Base-by-base conservation (phyloP, 2,797 vertebrate species). In the Arctocebus calabarensis region DNA sequence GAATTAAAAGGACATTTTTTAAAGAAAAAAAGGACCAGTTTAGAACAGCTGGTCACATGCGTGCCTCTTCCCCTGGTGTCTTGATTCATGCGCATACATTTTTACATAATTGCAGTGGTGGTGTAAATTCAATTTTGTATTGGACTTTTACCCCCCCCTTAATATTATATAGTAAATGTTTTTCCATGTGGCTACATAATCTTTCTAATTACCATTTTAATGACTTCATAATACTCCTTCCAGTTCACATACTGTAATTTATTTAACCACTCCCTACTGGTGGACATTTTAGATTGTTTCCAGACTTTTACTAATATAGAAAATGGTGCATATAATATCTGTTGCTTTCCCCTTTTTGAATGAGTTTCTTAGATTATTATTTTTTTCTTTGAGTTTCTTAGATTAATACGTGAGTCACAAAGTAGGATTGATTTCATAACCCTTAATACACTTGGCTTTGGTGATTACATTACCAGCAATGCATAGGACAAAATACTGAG, bases 121-220 rank as follows among this genome's bases (percentile, higher is more conserved):
- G 89, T 84, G 79, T 94, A 84, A 75, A 97, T 95, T 97, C 96
- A 96, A 96, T 97, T 97, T 97, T 91, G 73, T 86, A 91, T 96
- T 96, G 93, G 14, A 68, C 75, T 88, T 88, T 0, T 70, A 92
- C 92, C 95, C 3, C 0, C 75, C 96, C 87, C 96, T 97, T 97
- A 96, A 97, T 97, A 97, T 96, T 94, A 96, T 87, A 97, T 96
- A 94, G 92, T 97, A 95, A 97, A 96, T 96, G 96, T 95, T 97
- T 97, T 96, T 97, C 96, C 95, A 97, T 96, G 97, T 94, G 93
- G 95, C 95, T 96, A 97, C 84, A 94, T 96, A 96, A 96, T 97
- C 96, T 97, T 96, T 95, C 91, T 97, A 96, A 97, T 96, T 97
- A 97, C 96, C 97, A 96, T 97, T 97, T 96, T 97, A 97, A 97